Evolutionary conservation across 1,140 invertebrate species (phyloP).

Genomic region (Drosophila lowei): DNA sequence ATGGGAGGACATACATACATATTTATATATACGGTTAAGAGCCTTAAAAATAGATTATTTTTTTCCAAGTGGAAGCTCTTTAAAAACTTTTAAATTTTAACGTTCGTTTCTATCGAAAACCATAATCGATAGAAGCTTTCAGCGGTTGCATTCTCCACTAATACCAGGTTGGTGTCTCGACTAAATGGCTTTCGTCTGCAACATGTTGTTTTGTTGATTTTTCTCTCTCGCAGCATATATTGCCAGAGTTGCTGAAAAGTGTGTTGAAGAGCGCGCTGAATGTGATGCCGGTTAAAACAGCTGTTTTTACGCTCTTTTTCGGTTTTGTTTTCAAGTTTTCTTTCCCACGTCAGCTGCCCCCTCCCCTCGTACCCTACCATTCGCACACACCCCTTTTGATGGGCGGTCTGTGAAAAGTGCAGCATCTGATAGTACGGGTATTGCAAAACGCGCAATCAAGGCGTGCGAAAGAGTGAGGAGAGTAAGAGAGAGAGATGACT

Average conservation of each 20-base stretch:
- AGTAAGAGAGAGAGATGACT: neutral
- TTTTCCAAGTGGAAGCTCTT: neutral
- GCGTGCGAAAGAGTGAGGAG: neutral
- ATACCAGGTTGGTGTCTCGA: neutral
- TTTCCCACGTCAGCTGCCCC: slow-evolving; percentile 9
- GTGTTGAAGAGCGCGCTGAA: slow-evolving; percentile 54
- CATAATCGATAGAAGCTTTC: neutral
- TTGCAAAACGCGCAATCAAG: slow-evolving; percentile 11
- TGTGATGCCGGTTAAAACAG: slow-evolving; percentile 75
- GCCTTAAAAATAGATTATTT: slow-evolving; percentile 2
- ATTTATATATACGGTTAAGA: too few species aligned
- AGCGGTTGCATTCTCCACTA: neutral
- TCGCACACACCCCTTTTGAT: slow-evolving; percentile 11
- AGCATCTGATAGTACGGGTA: neutral
- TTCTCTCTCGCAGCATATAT: slow-evolving; percentile 41
- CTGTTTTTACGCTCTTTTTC: slow-evolving; percentile 48
- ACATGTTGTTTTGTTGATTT: slow-evolving; percentile 13
- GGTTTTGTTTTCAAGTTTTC: slow-evolving; percentile 40
- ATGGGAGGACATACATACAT: too few species aligned
- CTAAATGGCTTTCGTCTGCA: slow-evolving; percentile 3
- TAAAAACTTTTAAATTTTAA: too few species aligned
- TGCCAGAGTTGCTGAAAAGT: slow-evolving; percentile 41
- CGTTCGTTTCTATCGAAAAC: neutral
- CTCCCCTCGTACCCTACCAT: neutral
- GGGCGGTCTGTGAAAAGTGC: neutral